Percentiles rank a stretch among this genome's conserved stretches.
phyloP scores from a whole-genome alignment of 2,888 invertebrate species.

The Apoderus coryli region DNA sequence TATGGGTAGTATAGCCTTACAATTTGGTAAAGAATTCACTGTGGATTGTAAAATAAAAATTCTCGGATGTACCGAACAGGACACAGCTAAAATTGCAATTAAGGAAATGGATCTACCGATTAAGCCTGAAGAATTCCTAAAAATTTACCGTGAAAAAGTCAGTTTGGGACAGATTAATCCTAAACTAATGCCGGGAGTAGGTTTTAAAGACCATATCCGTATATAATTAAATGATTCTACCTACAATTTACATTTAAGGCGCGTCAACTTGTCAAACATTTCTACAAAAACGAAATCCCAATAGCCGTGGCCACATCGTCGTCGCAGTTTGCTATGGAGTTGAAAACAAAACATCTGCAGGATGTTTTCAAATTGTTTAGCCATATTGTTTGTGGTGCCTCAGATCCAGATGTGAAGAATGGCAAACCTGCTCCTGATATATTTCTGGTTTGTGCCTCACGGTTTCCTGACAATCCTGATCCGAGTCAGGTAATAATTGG shows the following conservation, averaged over 20 bases:
- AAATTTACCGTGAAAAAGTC: conserved; percentile 34
- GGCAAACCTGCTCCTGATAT: conserved; percentile 62
- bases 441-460: conserved; percentile 43
- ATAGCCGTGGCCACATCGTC: conserved; percentile 57
- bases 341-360: conserved; percentile 37
- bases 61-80: conserved; percentile 36
- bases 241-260: conserved; percentile 18
- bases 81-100: conserved; percentile 38
- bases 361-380: conserved; percentile 37
- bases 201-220: no score
- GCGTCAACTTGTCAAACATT: conserved; percentile 29
- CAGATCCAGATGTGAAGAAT: conserved; percentile 48
- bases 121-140: conserved; percentile 41
- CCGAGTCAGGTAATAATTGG: conserved; percentile 25
- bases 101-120: conserved; percentile 44
- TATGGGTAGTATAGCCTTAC: conserved; percentile 49
- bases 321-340: conserved; percentile 37
- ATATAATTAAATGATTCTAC: no score
- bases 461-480: conserved; percentile 39
- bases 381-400: conserved; percentile 45
- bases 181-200: conserved; percentile 43
- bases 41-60: conserved; percentile 45
- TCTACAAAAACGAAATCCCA: conserved; percentile 45
- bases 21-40: conserved; percentile 63
- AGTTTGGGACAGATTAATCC: conserved; percentile 37